These are phyloP conservation scores for Pogonocichla stellata DNA, from an alignment of 2,113 vertebrate genomes.

Conservation along the genomic window DNA sequence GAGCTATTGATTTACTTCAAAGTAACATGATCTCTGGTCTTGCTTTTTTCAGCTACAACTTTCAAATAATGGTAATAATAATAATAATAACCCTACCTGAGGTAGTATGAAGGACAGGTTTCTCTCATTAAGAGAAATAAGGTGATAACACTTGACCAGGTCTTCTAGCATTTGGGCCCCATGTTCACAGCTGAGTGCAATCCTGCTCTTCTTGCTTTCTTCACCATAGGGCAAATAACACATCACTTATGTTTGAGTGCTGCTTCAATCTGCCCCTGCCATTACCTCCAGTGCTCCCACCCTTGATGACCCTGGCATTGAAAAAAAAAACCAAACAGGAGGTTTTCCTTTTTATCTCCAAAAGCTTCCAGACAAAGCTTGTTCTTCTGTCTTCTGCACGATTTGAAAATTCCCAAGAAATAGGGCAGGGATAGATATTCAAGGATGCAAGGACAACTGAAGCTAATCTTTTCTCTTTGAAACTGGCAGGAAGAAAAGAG, in stretches of 20 bases:
- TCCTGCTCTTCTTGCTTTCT: background rate
- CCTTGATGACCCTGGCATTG: background rate
- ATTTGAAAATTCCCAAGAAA: background rate
- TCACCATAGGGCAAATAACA: background rate
- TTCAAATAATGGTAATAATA: background rate
- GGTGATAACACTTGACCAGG: background rate
- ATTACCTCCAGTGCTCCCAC: background rate
- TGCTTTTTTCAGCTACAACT: background rate
- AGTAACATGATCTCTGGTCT: background rate
- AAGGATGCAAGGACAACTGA: background rate
- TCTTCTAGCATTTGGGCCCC: background rate
- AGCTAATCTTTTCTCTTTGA: background rate
- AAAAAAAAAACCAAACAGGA: background rate
- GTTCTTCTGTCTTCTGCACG: background rate
- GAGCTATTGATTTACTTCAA: background rate
- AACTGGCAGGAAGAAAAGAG: background rate
- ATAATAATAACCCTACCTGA: background rate
- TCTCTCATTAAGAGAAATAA: background rate
- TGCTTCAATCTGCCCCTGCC: background rate
- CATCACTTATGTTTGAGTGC: background rate
- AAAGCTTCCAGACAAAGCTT: background rate
- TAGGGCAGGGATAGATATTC: background rate
- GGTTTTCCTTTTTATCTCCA: background rate
- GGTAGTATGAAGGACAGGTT: background rate
- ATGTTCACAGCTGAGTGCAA: background rate